Conservation (phyloP, 1,140 invertebrate genomes). For the Rhynchophorus ferrugineus region DNA sequence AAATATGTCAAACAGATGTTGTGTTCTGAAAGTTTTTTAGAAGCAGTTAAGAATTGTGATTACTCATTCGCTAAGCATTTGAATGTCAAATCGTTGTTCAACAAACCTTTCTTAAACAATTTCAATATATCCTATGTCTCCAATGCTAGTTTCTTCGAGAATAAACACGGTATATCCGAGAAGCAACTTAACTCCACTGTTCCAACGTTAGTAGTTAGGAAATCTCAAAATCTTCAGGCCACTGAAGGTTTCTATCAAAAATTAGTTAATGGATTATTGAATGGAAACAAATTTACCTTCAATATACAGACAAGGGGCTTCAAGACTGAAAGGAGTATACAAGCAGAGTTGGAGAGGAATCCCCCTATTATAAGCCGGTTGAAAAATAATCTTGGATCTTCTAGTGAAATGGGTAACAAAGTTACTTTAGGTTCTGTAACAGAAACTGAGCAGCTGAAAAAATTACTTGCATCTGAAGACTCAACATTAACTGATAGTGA, state of each 20-base stretch:
- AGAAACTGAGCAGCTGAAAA: conserved; percentile 35
- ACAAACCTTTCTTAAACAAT: conserved; percentile 33
- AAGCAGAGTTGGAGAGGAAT: conserved; percentile 61
- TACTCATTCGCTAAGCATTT: conserved; percentile 34
- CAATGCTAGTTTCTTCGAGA: conserved; percentile 37
- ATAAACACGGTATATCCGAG: conserved; percentile 38
- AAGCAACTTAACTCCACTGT: conserved; percentile 24
- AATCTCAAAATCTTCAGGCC: conserved; percentile 25
- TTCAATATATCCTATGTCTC: conserved; percentile 37
- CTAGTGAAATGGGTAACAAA: conserved; percentile 22
- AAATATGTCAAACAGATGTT: conserved; percentile 27
- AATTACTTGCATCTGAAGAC: conserved; percentile 34
- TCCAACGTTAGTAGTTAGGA: conserved; percentile 32
- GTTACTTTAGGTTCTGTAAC: conserved; percentile 7
- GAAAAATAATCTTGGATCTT: conserved; percentile 45
- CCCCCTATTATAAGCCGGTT: conserved; percentile 53
- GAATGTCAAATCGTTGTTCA: conserved; percentile 28
- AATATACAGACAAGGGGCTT: conserved; percentile 56
- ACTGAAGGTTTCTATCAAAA: conserved; percentile 31
- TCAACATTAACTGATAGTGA: conserved; percentile 44
- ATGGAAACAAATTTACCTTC: conserved; percentile 41
- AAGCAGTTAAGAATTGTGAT: conserved; percentile 36
- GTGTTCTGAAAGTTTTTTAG: conserved; percentile 38
- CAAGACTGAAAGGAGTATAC: conserved; percentile 64
- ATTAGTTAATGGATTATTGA: conserved; percentile 25